phyloP scores from a whole-genome alignment of 2,797 vertebrate species.

The Todus mexicanus region DNA sequence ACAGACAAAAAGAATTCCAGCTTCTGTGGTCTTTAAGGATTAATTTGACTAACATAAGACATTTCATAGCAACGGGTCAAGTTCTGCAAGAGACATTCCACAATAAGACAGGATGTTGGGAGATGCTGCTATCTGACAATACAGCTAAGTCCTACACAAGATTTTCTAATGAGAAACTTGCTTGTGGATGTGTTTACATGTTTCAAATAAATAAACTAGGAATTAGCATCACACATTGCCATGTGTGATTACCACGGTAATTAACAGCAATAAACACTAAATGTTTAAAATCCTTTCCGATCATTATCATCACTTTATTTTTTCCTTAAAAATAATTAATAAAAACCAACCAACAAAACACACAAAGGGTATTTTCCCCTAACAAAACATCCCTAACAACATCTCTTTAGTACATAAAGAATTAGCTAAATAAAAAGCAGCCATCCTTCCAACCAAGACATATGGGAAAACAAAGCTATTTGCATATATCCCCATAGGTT shows the following conservation, averaged over 20 bases:
- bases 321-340: not conserved
- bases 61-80: not conserved
- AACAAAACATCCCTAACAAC: not conserved
- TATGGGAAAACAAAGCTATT: constrained; percentile 20
- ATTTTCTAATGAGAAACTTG: not conserved
- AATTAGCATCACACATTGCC: not conserved
- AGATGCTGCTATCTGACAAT: not conserved
- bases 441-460: constrained; percentile 9
- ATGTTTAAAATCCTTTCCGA: not conserved
- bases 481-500: constrained; percentile 2
- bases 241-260: not conserved
- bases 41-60: not conserved
- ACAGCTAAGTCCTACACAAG: not conserved
- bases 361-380: not conserved
- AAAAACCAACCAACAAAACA: no score
- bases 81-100: not conserved
- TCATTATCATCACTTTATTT: not conserved
- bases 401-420: constrained; percentile 22
- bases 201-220: not conserved
- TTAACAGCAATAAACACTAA: constrained; percentile 1
- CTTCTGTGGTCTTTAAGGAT: not conserved
- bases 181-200: not conserved
- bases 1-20: not conserved
- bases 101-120: not conserved
- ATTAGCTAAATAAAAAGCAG: constrained; percentile 24